Base-by-base conservation (phyloP, 2,888 invertebrate genomes). In the Sceliomorpha sp. region DNA sequence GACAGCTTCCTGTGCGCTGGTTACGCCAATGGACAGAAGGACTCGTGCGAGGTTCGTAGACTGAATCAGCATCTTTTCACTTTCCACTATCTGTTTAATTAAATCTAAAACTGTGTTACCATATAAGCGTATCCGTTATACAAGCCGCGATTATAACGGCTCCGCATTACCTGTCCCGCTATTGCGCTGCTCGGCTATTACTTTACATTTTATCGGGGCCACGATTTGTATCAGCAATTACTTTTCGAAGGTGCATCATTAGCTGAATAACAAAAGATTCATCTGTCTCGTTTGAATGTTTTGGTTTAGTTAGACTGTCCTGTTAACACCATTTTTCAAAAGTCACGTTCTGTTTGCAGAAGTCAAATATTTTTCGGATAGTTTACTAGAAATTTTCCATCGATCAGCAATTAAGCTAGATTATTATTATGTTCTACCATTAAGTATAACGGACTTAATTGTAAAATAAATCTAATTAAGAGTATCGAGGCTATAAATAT, bases 1-100 rank as follows among this genome's bases (percentile, higher is more conserved):
- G 93, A 92, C 70, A 96, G 96, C 26, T 97, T 97, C 89, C 90
- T 97, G 15, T 97, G 97, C 80, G 97, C 97, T 0, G 97, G 97
- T 26, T 97, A 97, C 85, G 95, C 96, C 27, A 95, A 95, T 76
- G 97, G 97, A 0, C 94, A 95, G 83, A 96, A 95, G 86, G 97
- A 97, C 84, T 96, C 97, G 5, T 97, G 97, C 85, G 97, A 97
- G 91, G 97, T 96, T 6, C 47, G 55, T 47, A 44, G 8, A 20
- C 1, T 9, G 3, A 51, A 39, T 24, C 48, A 5, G n/a, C 14
- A 6, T 44, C 12, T 34, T 59, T 59, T 72, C 66, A 64, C 72
- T 72, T 72, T 72, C 58, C 27, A 47, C 36, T 29, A 48, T 50
- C 53, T 39, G 27, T 47, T 50, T 53, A 68, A 68, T 71, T 67